Conservation (phyloP, 2,888 invertebrate species). For the Cosmopolites sordidus region DNA sequence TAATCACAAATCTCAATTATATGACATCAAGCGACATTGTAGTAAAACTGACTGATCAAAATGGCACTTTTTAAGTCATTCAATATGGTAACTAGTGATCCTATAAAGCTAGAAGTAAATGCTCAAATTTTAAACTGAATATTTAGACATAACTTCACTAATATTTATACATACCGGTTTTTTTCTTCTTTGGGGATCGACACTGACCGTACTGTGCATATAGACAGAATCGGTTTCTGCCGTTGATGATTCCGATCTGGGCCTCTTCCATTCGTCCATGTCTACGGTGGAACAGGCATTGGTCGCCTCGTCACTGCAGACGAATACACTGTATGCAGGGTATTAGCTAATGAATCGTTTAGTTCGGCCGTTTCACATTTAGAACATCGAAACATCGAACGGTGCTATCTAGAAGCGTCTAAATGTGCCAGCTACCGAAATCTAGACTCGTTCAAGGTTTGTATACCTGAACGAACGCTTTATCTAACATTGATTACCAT, state of each 20-base stretch:
- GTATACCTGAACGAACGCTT: too few species aligned
- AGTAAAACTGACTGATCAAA: too few species aligned
- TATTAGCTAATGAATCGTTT: constrained; percentile 28
- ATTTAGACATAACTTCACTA: too few species aligned
- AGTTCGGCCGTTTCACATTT: constrained; percentile 26
- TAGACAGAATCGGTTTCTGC: constrained; percentile 70
- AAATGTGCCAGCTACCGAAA: constrained; percentile 26
- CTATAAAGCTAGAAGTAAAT: too few species aligned
- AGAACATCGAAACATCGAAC: constrained; percentile 30
- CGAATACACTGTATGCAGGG: constrained; percentile 42
- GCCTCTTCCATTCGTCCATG: constrained; percentile 65
- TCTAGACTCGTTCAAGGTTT: not conserved
- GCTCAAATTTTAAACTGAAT: too few species aligned
- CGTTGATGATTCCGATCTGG: constrained; percentile 72
- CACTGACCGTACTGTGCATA: constrained; percentile 43
- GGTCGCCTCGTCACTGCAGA: constrained; percentile 72
- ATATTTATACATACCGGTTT: constrained; percentile 52
- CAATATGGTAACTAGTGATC: too few species aligned
- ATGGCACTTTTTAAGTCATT: too few species aligned
- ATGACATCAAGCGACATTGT: too few species aligned
- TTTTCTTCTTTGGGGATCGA: constrained; percentile 45
- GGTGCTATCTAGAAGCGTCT: constrained; percentile 27
- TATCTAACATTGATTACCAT: too few species aligned
- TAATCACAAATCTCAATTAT: too few species aligned
- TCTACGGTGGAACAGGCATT: constrained; percentile 58